Percentiles rank a stretch among this genome's conserved stretches.
Evolutionary conservation across 2,888 invertebrate species (phyloP).

Genomic region (Ametastegia equiseti): DNA sequence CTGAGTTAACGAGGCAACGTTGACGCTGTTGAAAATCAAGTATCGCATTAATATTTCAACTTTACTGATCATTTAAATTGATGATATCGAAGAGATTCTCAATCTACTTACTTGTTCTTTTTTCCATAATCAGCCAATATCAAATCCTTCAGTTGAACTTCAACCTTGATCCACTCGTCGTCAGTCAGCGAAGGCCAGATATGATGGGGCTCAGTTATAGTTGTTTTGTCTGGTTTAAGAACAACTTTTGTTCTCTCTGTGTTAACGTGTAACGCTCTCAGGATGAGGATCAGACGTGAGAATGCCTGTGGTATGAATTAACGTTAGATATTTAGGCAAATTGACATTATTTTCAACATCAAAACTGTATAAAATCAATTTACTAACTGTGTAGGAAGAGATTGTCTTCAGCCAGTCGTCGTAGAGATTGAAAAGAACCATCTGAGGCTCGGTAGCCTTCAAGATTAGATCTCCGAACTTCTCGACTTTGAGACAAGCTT

Average conservation of each 20-base stretch:
- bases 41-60: background rate
- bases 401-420: conserved; percentile 99
- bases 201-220: conserved; percentile 99
- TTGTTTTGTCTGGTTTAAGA: conserved; percentile 99
- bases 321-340: conserved; percentile 36
- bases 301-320: conserved; percentile 83
- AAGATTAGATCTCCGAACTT: conserved; percentile 99
- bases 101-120: conserved; percentile 92
- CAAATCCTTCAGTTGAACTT: conserved; percentile 98
- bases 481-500: conserved; percentile 98
- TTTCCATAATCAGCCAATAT: conserved; percentile 99
- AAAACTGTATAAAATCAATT: conserved; percentile 31
- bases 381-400: conserved; percentile 93
- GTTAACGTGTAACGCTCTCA: conserved; percentile 98
- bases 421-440: conserved; percentile 99
- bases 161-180: conserved; percentile 99
- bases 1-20: conserved; percentile 98
- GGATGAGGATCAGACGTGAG: conserved; percentile 96
- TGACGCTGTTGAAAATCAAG: conserved; percentile 82
- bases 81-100: background rate
- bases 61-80: background rate
- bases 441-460: conserved; percentile 99
- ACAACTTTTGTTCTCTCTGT: conserved; percentile 99
- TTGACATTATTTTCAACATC: background rate
- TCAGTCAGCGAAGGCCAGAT: conserved; percentile 99